Conservation (phyloP, 2,113 vertebrate genomes). For the Forbesichthys agassizii region DNA sequence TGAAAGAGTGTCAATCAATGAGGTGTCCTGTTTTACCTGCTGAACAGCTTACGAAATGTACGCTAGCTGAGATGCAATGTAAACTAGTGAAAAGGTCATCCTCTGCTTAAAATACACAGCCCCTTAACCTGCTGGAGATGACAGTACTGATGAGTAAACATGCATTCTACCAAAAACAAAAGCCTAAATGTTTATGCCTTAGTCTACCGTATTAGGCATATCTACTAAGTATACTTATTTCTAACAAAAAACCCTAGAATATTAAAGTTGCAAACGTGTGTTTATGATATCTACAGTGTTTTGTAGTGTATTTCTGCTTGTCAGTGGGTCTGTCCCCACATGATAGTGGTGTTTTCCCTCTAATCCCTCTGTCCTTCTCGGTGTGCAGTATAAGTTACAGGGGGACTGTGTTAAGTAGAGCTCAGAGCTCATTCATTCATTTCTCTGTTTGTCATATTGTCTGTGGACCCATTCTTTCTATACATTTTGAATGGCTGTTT, state of each 20-base stretch:
- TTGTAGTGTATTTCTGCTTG: too few relatives aligned
- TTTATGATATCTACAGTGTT: not conserved
- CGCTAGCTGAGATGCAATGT: too few relatives aligned
- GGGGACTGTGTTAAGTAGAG: not conserved
- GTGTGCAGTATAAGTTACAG: not conserved
- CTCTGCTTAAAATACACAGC: too few relatives aligned
- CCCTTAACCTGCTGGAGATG: too few relatives aligned
- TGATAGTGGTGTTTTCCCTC: not conserved
- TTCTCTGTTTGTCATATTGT: not conserved
- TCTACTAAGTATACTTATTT: too few relatives aligned
- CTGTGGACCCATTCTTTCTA: not conserved
- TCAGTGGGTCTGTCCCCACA: not conserved
- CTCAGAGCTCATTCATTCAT: slow-evolving; percentile 1
- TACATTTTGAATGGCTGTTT: not conserved
- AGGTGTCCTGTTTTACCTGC: not conserved
- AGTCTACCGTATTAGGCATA: too few relatives aligned
- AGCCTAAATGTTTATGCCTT: too few relatives aligned
- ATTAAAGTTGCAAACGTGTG: not conserved
- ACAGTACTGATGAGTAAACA: too few relatives aligned
- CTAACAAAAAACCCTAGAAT: not conserved
- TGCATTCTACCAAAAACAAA: too few relatives aligned
- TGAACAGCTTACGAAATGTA: too few relatives aligned
- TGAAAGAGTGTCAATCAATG: not conserved
- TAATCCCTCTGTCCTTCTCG: not conserved
- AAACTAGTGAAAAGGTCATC: too few relatives aligned